Evolutionary conservation across 2,113 vertebrate species (phyloP), one percentile per base, ranked within the genome.

Genomic region (Australoheros scitulus): DNA sequence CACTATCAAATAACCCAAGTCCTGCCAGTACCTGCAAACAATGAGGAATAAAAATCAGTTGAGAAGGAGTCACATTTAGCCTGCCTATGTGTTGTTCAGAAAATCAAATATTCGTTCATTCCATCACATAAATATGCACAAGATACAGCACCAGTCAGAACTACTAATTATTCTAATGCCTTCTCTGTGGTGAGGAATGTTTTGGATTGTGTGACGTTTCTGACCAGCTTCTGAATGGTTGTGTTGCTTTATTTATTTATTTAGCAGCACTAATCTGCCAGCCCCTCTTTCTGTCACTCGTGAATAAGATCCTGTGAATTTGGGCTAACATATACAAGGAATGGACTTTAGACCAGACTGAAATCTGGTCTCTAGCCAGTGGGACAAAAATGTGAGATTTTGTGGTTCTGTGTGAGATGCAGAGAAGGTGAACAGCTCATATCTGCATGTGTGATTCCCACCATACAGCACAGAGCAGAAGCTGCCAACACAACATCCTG

Each of bases 1-100:
- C 81, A 99, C 97, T 24, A 99, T 99, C 95, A 99, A 89, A 95
- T 99, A 99, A 93, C 98, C 98, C 58, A 99, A 92, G 93, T 99
- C 98, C 94, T 99, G 98, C 98, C 98, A 99, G 96, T 98, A 98
- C 89, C 98, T 99, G 88, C 14, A 22, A 14, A 81, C 38, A 10
- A 52, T 1, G 10, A 59, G 2, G 56, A 72, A 34, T 15, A 13
- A 18, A 7, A 24, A 32, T 6, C 24, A 11, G 17, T 1, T 32
- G 43, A 70, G 64, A 18, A 52, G 14, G 3, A 50, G 20, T 38
- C 24, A 0, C 7, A 1, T 56, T 34, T 56, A 43, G 41, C 57
- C 3, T 14, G 9, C 4, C 29, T 29, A 29, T 32, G 20, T 52
- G 17, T 72, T 20, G 6, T 52, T 52, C 24, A 70, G 41, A 70